phyloP scores from a whole-genome alignment of 1,140 invertebrate genomes.

The Mercenaria mercenaria region DNA sequence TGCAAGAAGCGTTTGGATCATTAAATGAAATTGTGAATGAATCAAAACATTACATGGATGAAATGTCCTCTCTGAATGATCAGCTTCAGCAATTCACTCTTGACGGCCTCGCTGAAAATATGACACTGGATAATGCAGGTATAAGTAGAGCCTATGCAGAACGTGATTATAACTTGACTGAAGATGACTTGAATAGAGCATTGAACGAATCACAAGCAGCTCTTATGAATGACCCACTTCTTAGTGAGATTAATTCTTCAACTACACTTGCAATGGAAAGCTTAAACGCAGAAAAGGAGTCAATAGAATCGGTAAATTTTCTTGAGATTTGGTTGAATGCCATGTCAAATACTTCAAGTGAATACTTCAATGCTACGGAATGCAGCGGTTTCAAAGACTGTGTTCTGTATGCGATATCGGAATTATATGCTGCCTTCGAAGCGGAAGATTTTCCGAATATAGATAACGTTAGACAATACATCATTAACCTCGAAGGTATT shows the following conservation, averaged over 20 bases:
- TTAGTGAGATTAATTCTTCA: not conserved
- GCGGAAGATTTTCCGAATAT: not conserved
- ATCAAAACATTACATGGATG: slow-evolving; percentile 2
- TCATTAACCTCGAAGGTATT: slow-evolving; percentile 2
- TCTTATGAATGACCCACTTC: not conserved
- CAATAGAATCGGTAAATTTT: not conserved
- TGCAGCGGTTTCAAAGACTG: slow-evolving; percentile 42
- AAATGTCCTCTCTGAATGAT: not conserved
- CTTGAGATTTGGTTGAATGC: slow-evolving; percentile 21
- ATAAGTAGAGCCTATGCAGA: slow-evolving; percentile 12
- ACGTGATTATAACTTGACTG: slow-evolving; percentile 31
- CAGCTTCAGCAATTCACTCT: not conserved
- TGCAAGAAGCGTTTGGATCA: slow-evolving; percentile 3
- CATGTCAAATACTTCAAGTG: slow-evolving; percentile 14
- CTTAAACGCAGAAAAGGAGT: not conserved
- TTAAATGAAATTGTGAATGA: slow-evolving; percentile 20
- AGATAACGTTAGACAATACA: not conserved
- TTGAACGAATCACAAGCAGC: not conserved
- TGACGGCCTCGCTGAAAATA: not conserved
- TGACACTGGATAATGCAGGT: slow-evolving; percentile 21
- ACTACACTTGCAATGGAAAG: not conserved
- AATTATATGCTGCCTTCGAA: slow-evolving; percentile 26
- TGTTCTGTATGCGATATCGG: slow-evolving; percentile 4
- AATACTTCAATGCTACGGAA: slow-evolving; percentile 5
- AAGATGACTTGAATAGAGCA: not conserved